phyloP scores from a whole-genome alignment of 2,888 invertebrate genomes.

The Drosophila fungiperda region DNA sequence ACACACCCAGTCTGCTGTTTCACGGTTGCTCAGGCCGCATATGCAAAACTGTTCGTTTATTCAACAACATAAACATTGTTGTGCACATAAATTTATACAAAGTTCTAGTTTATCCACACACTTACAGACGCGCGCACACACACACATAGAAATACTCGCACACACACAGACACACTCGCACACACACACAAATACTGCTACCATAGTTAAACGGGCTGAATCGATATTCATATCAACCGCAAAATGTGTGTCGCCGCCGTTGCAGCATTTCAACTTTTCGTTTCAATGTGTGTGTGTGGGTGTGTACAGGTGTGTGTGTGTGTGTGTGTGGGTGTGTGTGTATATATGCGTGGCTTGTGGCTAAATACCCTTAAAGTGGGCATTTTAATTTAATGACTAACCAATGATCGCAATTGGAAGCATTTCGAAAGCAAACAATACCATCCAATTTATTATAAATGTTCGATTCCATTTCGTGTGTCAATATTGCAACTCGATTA shows the following conservation, averaged over 20 bases:
- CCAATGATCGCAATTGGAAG: neutral
- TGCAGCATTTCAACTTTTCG: constrained; percentile 33
- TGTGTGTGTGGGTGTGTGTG: neutral
- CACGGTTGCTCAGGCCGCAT: constrained; percentile 58
- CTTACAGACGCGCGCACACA: constrained; percentile 18
- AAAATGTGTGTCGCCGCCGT: constrained; percentile 68
- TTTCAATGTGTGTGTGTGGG: neutral
- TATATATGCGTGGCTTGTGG: constrained; percentile 6
- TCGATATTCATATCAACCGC: constrained; percentile 79
- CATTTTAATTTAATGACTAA: neutral
- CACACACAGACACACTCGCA: constrained; percentile 8
- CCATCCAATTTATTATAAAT: neutral
- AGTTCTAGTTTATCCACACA: constrained; percentile 75
- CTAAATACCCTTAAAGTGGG: constrained; percentile 12
- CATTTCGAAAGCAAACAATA: neutral
- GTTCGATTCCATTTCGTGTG: neutral
- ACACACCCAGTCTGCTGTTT: constrained; percentile 34
- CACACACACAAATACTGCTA: constrained; percentile 27
- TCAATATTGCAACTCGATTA: neutral
- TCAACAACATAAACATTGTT: constrained; percentile 80
- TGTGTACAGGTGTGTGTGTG: neutral
- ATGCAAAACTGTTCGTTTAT: constrained; percentile 79
- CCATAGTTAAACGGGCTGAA: constrained; percentile 73
- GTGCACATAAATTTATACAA: constrained; percentile 80
- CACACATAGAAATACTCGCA: constrained; percentile 20